Evolutionary conservation across 2,113 vertebrate genomes (phyloP).

Genomic region (Seriola quinqueradiata): DNA sequence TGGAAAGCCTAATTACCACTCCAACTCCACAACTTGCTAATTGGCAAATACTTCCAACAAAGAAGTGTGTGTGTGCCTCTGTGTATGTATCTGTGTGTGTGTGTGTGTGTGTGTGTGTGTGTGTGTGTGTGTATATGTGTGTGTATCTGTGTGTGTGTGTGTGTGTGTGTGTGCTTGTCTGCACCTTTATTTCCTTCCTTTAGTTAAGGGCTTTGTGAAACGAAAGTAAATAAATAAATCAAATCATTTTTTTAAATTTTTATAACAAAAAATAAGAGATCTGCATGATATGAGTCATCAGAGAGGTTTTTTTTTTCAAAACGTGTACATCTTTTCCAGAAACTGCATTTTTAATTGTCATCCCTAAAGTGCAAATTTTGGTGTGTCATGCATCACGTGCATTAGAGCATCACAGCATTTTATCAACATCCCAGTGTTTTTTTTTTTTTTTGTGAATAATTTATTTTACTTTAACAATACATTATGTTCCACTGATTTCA

Average conservation of each 20-base stretch:
- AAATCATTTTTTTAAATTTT: neutral
- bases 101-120: constrained; percentile 31
- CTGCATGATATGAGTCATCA: neutral
- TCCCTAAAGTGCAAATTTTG: constrained; percentile 2
- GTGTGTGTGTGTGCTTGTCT: constrained; percentile 37
- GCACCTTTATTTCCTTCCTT: constrained; percentile 31
- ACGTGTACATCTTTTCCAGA: neutral
- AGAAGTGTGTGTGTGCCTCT: constrained; percentile 50
- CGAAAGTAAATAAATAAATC: neutral
- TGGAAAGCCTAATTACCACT: constrained; percentile 81
- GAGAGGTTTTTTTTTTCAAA: neutral
- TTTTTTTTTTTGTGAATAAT: neutral
- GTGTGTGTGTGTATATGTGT: constrained; percentile 30
- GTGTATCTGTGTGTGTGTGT: neutral
- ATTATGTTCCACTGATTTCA: neutral
- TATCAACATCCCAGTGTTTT: neutral
- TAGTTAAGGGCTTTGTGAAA: constrained; percentile 20
- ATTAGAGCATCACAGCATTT: too few species aligned
- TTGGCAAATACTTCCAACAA: constrained; percentile 80
- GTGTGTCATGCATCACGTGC: neutral
- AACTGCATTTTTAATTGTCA: neutral
- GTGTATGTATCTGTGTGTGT: neutral
- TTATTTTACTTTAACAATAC: neutral
- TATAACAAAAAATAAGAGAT: neutral
- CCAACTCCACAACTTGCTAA: constrained; percentile 75